Evolutionary conservation across 2,888 invertebrate genomes (phyloP).

Genomic region (Therioaphis trifolii): DNA sequence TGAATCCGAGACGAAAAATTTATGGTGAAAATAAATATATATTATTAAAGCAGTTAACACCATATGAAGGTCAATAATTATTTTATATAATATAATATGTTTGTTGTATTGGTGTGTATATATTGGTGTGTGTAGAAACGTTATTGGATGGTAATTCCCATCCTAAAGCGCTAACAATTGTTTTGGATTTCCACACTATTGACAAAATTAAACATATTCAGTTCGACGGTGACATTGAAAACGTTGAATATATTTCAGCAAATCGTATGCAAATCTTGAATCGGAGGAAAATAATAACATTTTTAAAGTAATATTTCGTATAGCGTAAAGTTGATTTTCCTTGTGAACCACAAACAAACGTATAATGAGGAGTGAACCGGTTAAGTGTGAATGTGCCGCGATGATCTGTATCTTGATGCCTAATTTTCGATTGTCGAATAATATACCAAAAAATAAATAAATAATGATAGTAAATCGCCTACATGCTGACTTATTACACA

Average conservation of each 20-base stretch:
- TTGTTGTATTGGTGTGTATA: no score
- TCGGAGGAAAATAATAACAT: no score
- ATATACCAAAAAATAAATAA: no score
- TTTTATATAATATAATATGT: not conserved
- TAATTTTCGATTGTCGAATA: no score
- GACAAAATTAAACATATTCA: not conserved
- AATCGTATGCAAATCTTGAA: not conserved
- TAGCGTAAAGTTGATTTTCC: no score
- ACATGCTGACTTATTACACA: no score
- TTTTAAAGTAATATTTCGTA: no score
- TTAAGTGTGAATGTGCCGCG: no score
- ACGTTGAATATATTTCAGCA: not conserved
- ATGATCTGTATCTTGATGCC: no score
- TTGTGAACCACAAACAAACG: no score
- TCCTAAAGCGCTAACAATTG: not conserved
- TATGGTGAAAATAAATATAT: not conserved
- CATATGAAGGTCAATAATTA: not conserved
- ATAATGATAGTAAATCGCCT: no score
- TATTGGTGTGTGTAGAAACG: not conserved
- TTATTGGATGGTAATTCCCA: not conserved
- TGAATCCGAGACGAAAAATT: not conserved
- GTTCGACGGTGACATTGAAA: not conserved
- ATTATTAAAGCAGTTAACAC: not conserved
- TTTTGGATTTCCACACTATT: not conserved
- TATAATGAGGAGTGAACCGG: no score